Evolutionary conservation across 2,113 vertebrate genomes (phyloP), one percentile per base, ranked within the genome.

Genomic region (Mugil cephalus): DNA sequence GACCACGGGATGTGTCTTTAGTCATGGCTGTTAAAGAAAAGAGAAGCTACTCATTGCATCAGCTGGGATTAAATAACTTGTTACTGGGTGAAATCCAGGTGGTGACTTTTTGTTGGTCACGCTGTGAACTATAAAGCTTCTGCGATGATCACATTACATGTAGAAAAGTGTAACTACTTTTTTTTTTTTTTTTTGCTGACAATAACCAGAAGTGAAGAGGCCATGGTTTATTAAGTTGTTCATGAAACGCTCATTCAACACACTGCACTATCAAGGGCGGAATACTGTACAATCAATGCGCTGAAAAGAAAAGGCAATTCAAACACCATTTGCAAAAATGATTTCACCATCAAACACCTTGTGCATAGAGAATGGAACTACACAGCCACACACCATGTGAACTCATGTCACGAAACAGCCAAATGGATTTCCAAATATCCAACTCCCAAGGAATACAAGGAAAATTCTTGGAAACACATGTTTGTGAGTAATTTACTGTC

Each of bases 221-320:
- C 69, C 55, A 77, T 10, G 39, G 54, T 91, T 91, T 91, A 87
- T 88, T 90, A 30, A 79, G 59, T 10, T 51, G 45, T 38, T 77
- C 69, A 61, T 38, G 62, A 52, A 82, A 82, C 70, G 68, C 17
- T 86, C 53, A 78, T 15, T 84, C 53, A 78, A 74, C 69, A 84
- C 69, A 70, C 69, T 71, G 50, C 74, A 84, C 77, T 63, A 69
- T 56, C 47, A 75, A 15, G 56, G 17, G 18, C 55, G 39, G 54
- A 62, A 43, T 63, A 84, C 75, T 61, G 40, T 83, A 85, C 75
- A 87, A 88, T 83, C 69, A 73, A 73, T 69, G 63, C 53, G 74
- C 60, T 78, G 73, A 65, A 84, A 80, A 69, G 69, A 69, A 69
- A 81, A 69, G 77, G 64, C 58, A 74, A 80, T 78, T 62, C 42